These are phyloP conservation scores for Drosophila nr. medialis DNA, from an alignment of 2,888 invertebrate species.

Conservation along the genomic window DNA sequence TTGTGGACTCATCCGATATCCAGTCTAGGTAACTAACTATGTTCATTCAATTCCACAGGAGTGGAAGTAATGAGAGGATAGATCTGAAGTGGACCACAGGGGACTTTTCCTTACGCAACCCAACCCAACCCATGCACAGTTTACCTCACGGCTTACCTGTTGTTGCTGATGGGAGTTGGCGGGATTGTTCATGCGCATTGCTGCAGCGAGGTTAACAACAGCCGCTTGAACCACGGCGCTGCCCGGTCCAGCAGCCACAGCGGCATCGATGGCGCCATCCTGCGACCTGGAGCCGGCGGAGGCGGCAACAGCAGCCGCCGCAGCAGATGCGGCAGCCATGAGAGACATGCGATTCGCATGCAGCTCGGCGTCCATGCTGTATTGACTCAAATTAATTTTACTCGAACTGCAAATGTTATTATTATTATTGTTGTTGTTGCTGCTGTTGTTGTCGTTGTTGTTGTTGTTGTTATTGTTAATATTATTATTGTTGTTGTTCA, in stretches of 20 bases:
- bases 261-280: slow-evolving; percentile 82
- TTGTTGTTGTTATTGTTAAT: slow-evolving; percentile 85
- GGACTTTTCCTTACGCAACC: background rate
- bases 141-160: slow-evolving; percentile 42
- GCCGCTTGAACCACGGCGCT: slow-evolving; percentile 89
- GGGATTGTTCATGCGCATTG: slow-evolving; percentile 88
- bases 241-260: slow-evolving; percentile 80
- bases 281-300: slow-evolving; percentile 55
- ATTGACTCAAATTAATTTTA: slow-evolving; percentile 87
- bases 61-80: background rate
- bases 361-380: slow-evolving; percentile 86
- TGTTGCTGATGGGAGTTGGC: slow-evolving; percentile 58
- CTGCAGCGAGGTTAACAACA: slow-evolving; percentile 91
- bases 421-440: slow-evolving; percentile 81
- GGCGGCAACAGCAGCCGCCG: slow-evolving; percentile 80
- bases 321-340: slow-evolving; percentile 86
- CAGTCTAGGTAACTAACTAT: background rate
- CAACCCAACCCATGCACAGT: background rate
- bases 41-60: background rate
- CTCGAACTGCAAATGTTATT: slow-evolving; percentile 87
- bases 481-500: slow-evolving; percentile 71
- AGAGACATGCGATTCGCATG: slow-evolving; percentile 89
- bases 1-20: background rate
- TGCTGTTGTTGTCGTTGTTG: slow-evolving; percentile 85
- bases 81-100: background rate